Evolutionary conservation across 2,888 invertebrate genomes (phyloP).

Genomic region (Syritta pipiens): DNA sequence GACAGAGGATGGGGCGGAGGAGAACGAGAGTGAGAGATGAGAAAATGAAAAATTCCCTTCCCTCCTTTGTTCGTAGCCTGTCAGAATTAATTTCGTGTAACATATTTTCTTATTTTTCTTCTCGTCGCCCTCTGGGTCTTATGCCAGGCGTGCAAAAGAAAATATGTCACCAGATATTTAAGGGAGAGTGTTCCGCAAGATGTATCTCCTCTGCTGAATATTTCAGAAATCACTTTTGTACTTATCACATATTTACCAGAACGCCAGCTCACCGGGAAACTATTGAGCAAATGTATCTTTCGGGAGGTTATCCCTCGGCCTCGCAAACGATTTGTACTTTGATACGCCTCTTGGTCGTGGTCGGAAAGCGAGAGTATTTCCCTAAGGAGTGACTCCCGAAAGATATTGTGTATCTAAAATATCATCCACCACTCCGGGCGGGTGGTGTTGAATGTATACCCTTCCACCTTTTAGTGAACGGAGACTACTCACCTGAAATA

Average conservation of each 20-base stretch:
- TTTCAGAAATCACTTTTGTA: slow-evolving; percentile 36
- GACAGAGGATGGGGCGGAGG: background rate
- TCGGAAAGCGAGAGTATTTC: no score
- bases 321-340: no score
- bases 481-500: no score
- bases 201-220: slow-evolving; percentile 11
- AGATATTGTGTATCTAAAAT: no score
- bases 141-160: background rate
- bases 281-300: background rate
- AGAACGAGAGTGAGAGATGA: background rate
- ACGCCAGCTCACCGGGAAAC: background rate
- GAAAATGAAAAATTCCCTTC: slow-evolving; percentile 2
- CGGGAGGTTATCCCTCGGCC: background rate
- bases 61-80: background rate
- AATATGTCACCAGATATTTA: background rate
- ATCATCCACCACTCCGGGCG: no score
- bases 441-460: no score
- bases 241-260: slow-evolving; percentile 28
- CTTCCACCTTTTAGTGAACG: no score
- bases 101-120: slow-evolving; percentile 3
- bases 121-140: background rate
- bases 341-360: no score
- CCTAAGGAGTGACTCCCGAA: no score
- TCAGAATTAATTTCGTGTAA: slow-evolving; percentile 30
- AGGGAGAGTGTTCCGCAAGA: background rate